A percentile compares a stretch with the other conserved stretches of the same genome.
Evolutionary conservation across 2,113 vertebrate species (phyloP).

Genomic region (Hydrolagus affinis): DNA sequence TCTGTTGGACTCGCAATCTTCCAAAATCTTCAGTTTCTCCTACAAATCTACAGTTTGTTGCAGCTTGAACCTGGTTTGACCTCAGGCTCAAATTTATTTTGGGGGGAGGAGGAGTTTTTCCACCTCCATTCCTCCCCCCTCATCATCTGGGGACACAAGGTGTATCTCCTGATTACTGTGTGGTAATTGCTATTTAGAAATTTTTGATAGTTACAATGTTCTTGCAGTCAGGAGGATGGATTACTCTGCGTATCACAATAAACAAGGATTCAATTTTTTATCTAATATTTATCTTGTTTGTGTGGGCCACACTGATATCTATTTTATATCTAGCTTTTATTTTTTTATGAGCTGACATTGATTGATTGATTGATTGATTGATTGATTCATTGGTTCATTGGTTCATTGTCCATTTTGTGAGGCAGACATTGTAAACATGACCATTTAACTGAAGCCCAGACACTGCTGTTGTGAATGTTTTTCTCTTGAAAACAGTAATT

Average conservation of each 20-base stretch:
- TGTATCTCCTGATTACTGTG: neutral
- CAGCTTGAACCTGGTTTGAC: no score
- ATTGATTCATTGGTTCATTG: no score
- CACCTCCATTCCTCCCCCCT: no score
- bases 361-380: neutral
- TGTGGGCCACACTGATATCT: neutral
- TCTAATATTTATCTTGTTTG: neutral
- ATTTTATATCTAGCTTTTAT: neutral
- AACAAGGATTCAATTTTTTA: neutral
- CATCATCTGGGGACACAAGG: no score
- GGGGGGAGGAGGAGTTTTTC: no score
- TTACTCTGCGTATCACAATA: neutral
- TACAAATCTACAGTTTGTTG: no score
- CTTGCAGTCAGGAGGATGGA: neutral
- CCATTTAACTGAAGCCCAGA: neutral
- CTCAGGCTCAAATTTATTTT: no score
- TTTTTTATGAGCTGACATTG: neutral
- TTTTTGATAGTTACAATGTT: neutral
- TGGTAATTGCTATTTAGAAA: neutral
- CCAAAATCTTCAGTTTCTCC: no score
- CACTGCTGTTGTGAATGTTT: neutral
- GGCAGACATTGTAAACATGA: neutral
- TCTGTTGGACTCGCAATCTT: no score
- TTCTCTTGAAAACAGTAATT: neutral
- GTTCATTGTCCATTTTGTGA: slow-evolving; percentile 13